These are phyloP conservation scores for Liparis tanakae DNA, from an alignment of 2,797 vertebrate species.

Conservation along the genomic window DNA sequence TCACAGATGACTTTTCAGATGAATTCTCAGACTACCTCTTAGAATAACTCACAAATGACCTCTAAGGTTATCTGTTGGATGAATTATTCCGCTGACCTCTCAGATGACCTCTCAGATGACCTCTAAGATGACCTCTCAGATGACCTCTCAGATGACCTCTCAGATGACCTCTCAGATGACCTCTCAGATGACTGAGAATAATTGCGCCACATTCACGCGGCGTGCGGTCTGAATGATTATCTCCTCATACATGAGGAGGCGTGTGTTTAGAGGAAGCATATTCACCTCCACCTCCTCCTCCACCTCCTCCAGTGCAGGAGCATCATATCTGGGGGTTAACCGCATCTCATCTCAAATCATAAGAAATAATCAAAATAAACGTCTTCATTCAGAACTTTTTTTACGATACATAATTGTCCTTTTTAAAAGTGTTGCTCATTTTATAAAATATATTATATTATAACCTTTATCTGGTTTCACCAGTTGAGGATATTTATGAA, in stretches of 20 bases:
- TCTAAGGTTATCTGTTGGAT: too few relatives aligned
- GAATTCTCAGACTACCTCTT: too few relatives aligned
- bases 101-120: too few relatives aligned
- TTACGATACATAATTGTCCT: conserved; percentile 28
- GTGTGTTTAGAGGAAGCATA: conserved; percentile 24
- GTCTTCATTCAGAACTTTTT: conserved; percentile 22
- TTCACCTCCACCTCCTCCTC: not conserved
- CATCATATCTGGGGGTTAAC: conserved; percentile 15
- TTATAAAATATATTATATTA: not conserved
- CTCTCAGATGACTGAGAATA: conserved; percentile 17
- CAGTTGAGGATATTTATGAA: not conserved
- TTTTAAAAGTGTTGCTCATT: conserved; percentile 30
- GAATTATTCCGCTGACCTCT: too few relatives aligned
- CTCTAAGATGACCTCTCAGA: too few relatives aligned
- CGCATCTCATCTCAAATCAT: conserved; percentile 11
- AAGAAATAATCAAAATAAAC: conserved; percentile 22
- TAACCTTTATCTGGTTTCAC: not conserved
- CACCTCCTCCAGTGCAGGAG: conserved; percentile 1
- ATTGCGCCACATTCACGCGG: conserved; percentile 38
- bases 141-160: too few relatives aligned
- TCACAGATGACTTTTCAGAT: too few relatives aligned
- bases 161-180: too few relatives aligned
- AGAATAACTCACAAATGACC: too few relatives aligned
- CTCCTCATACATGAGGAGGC: conserved; percentile 34
- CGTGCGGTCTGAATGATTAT: conserved; percentile 47